These are phyloP conservation scores for Spatulosminthurus flaviceps DNA, from an alignment of 2,888 invertebrate species.

Conservation along the genomic window DNA sequence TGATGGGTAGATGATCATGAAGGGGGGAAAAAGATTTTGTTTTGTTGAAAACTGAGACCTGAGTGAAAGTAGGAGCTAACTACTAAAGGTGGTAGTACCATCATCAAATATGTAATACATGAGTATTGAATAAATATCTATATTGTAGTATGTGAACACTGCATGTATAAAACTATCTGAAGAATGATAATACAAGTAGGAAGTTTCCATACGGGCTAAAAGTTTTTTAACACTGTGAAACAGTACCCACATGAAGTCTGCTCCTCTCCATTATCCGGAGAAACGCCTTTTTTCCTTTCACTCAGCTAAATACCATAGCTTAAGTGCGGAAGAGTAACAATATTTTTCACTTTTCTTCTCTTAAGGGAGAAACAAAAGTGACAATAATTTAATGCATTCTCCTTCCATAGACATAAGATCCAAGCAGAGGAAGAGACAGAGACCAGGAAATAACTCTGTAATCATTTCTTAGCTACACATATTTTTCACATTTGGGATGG, in stretches of 20 bases:
- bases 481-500: conserved; percentile 14
- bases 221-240: background rate
- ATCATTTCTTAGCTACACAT: background rate
- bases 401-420: background rate
- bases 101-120: background rate
- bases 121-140: background rate
- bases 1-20: background rate
- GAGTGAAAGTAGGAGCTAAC: background rate
- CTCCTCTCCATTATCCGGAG: background rate
- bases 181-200: background rate
- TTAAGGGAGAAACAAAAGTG: conserved; percentile 23
- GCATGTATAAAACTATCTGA: background rate
- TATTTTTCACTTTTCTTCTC: conserved; percentile 16
- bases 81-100: background rate
- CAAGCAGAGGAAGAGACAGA: background rate
- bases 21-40: background rate
- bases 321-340: conserved; percentile 15
- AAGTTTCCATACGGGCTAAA: background rate
- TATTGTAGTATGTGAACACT: background rate
- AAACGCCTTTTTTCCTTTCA: background rate
- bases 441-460: conserved; percentile 10
- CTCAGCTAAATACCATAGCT: conserved; percentile 6
- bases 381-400: conserved; percentile 24
- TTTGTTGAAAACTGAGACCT: background rate
- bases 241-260: conserved; percentile 4